These are phyloP conservation scores for Drosophila jambulina DNA, from an alignment of 1,140 invertebrate species.

Conservation along the genomic window DNA sequence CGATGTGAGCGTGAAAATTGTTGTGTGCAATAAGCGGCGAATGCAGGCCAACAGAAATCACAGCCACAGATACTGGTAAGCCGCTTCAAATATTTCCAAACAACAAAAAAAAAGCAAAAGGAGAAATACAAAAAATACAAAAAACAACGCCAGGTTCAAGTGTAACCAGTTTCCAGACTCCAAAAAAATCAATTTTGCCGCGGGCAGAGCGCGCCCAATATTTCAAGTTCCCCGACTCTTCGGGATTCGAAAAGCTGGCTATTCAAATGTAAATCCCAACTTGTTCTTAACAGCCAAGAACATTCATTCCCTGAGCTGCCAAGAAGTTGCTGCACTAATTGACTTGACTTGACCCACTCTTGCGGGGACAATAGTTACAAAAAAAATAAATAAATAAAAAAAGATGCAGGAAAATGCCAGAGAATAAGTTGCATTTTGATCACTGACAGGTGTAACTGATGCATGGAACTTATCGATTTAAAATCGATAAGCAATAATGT, in stretches of 20 bases:
- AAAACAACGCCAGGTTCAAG: conserved; percentile 69
- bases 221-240: conserved; percentile 54
- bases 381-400: not conserved
- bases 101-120: conserved; percentile 24
- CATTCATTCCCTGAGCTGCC: conserved; percentile 26
- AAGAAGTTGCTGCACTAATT: conserved; percentile 28
- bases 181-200: conserved; percentile 33
- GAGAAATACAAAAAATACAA: conserved; percentile 18
- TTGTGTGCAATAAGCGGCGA: conserved; percentile 72
- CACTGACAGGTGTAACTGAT: not conserved
- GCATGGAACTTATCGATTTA: not conserved
- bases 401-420: not conserved
- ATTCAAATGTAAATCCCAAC: conserved; percentile 72
- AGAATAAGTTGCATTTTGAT: not conserved
- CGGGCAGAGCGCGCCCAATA: conserved; percentile 51
- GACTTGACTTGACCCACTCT: conserved; percentile 27
- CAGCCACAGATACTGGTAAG: conserved; percentile 41
- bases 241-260: conserved; percentile 28
- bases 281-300: conserved; percentile 57
- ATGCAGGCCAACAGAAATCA: conserved; percentile 62
- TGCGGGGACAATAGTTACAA: conserved; percentile 1
- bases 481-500: not conserved
- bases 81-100: conserved; percentile 66
- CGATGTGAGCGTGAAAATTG: conserved; percentile 52
- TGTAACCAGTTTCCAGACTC: conserved; percentile 76